Percentiles rank a stretch among this genome's conserved stretches.
phyloP scores from a whole-genome alignment of 2,888 invertebrate genomes.

The Anagyrus pseudococci region DNA sequence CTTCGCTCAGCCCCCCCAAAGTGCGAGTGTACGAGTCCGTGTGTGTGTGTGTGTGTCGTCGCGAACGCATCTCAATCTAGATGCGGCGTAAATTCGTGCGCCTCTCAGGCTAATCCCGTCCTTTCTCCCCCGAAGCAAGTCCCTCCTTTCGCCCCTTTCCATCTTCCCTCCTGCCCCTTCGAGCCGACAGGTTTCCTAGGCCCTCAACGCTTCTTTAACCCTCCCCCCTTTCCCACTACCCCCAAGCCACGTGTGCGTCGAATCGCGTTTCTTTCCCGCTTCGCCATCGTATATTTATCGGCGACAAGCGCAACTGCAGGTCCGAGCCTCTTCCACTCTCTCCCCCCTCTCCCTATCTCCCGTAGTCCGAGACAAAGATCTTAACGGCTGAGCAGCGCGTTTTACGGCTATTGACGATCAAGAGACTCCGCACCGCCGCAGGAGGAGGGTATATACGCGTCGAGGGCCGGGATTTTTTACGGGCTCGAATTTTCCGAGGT shows the following conservation, averaged over 20 bases:
- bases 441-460: conserved; percentile 11
- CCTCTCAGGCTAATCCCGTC: conserved; percentile 44
- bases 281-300: conserved; percentile 46
- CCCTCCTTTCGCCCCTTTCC: conserved; percentile 6
- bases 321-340: no score
- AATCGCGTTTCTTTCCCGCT: conserved; percentile 19
- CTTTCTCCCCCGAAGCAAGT: conserved; percentile 1
- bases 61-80: conserved; percentile 53
- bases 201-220: conserved; percentile 16
- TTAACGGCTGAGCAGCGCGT: conserved; percentile 46
- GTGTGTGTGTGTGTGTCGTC: no score
- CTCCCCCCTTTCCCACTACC: conserved; percentile 4
- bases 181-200: conserved; percentile 10
- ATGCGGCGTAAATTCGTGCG: conserved; percentile 42
- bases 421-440: conserved; percentile 39
- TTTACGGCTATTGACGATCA: conserved; percentile 44
- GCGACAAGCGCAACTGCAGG: conserved; percentile 35
- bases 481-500: conserved; percentile 39
- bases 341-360: neutral
- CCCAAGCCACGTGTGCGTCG: neutral
- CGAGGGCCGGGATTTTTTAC: conserved; percentile 34
- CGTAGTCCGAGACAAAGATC: conserved; percentile 49
- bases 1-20: no score
- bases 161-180: neutral
- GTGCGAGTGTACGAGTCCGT: no score